Evolutionary conservation across 2,888 invertebrate genomes (phyloP), one percentile per base, ranked within the genome.

Genomic region (Drosophila antonietae): DNA sequence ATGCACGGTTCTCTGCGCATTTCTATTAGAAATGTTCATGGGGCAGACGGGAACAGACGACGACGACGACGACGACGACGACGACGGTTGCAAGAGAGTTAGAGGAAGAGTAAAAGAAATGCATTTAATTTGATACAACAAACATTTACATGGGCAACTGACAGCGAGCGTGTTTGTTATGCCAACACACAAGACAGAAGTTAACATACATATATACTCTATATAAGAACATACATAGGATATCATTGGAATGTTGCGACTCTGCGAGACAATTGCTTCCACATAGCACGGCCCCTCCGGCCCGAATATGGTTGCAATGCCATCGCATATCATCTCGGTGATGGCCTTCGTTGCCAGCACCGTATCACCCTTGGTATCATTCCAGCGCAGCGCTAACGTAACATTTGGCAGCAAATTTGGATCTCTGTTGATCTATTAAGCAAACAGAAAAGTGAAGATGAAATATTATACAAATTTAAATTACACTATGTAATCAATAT

Each of bases 171-270:
- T 28, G 39, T 28, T 55, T 12, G n/a, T n/a, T n/a, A 20, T 35
- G 51, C 51, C 23, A 44, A 20, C 20, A 31, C 15, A 31, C 37
- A 18, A 18, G 18, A 39, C 37, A 33, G n/a, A 18, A 33, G n/a
- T 7, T n/a, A 9, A 20, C 15, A 37, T 15, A 53, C 15, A 37
- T 15, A 53, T 53, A 65, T 53, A 43, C 23, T 41, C 46, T 18
- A 28, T 28, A 20, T 10, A 39, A 52, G 9, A 2, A 96, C 98
- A 96, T 93, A 98, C 98, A 93, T 98, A 98, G 91, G 98, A 97
- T 93, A 99, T 97, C 97, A 99, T 98, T 68, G 98, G 98, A 91
- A 98, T 95, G 94, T 98, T 98, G 92, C 97, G 95, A 52, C 98
- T 96, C 91, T 98, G 97, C 31, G 98, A 96, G 61, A 99, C 96